Conservation (phyloP, 2,113 vertebrate species). For the Tupaia tana region DNA sequence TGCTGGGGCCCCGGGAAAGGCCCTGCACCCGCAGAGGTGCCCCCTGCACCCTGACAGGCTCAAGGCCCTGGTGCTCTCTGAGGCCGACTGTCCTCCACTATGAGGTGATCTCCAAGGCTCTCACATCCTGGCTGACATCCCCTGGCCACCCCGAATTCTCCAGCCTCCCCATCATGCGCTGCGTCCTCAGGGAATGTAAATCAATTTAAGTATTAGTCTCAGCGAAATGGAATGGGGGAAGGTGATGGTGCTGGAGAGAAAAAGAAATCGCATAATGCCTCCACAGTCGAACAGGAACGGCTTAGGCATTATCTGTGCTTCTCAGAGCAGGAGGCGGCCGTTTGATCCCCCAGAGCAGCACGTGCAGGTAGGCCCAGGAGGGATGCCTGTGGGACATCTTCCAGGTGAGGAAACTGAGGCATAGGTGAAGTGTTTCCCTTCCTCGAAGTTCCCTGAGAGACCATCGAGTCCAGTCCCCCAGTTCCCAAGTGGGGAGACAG, state of each 20-base stretch:
- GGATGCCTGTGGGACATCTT: neutral
- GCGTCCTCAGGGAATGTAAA: slow-evolving; percentile 79
- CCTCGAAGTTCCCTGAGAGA: neutral
- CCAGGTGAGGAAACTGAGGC: slow-evolving; percentile 54
- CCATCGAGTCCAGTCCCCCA: neutral
- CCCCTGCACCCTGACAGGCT: neutral
- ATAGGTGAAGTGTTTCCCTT: neutral
- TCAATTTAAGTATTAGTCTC: slow-evolving; percentile 84
- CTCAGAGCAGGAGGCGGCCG: neutral
- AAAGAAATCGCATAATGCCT: slow-evolving; percentile 69
- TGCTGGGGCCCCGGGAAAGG: neutral
- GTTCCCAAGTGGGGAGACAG: neutral
- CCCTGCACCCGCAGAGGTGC: neutral
- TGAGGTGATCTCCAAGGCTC: neutral
- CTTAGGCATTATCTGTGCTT: slow-evolving; percentile 59
- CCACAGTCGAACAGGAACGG: slow-evolving; percentile 45
- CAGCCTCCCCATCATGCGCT: slow-evolving; percentile 49
- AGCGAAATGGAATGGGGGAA: slow-evolving; percentile 80
- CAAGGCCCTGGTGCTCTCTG: neutral
- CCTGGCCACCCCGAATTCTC: slow-evolving; percentile 74
- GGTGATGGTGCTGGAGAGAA: slow-evolving; percentile 67
- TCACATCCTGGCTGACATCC: slow-evolving; percentile 41
- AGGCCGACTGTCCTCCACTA: neutral
- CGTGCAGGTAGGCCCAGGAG: neutral
- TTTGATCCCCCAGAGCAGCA: neutral